These are phyloP conservation scores for Scomber japonicus DNA, from an alignment of 2,113 vertebrate species.

Conservation along the genomic window DNA sequence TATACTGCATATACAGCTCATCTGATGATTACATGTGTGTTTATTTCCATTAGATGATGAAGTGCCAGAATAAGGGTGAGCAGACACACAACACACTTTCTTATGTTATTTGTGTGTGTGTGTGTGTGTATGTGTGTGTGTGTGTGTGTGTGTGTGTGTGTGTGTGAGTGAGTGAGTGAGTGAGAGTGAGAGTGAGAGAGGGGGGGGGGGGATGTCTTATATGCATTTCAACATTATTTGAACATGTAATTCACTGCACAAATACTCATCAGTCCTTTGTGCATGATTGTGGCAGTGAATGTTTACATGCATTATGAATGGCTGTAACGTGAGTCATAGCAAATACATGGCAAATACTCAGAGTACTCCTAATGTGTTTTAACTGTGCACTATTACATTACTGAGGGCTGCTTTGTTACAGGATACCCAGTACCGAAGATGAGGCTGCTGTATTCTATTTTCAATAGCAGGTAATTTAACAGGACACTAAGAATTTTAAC, in stretches of 20 bases:
- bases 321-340: not conserved
- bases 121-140: not conserved
- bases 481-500: too few relatives aligned
- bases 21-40: not conserved
- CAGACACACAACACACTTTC: not conserved
- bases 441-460: not conserved
- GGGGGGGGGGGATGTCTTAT: not conserved
- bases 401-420: slow-evolving; percentile 45
- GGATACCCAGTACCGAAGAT: slow-evolving; percentile 56
- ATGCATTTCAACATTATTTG: too few relatives aligned
- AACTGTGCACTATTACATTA: not conserved
- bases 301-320: not conserved
- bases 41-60: slow-evolving; percentile 73
- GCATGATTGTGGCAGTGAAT: not conserved
- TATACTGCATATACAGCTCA: not conserved
- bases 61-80: slow-evolving; percentile 76
- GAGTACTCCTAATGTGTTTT: not conserved
- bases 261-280: not conserved
- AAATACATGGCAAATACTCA: not conserved
- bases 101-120: not conserved
- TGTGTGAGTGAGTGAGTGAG: too few relatives aligned
- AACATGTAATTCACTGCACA: too few relatives aligned
- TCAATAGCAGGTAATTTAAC: slow-evolving; percentile 50
- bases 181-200: not conserved
- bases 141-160: not conserved